These are phyloP conservation scores for Gymnoscopelus microlampas DNA, from an alignment of 2,797 vertebrate species.

Conservation along the genomic window DNA sequence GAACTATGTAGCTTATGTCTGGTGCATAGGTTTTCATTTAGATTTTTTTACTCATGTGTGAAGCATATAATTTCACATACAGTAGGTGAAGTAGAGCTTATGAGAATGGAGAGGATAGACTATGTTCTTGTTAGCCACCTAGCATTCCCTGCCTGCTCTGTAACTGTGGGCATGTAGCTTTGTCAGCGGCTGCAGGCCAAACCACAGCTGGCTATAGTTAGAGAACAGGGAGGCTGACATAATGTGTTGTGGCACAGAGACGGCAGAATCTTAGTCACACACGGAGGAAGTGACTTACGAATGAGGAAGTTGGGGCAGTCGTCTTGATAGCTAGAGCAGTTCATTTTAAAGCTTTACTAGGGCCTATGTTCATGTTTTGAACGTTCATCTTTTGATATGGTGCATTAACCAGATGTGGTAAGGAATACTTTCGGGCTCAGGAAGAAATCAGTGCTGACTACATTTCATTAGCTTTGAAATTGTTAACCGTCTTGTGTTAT, in stretches of 20 bases:
- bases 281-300: conserved; percentile 74
- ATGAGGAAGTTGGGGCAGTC: conserved; percentile 67
- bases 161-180: conserved; percentile 2
- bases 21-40: too few species aligned
- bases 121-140: not conserved
- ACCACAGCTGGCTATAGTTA: conserved; percentile 74
- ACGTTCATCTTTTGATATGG: conserved; percentile 1
- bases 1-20: too few species aligned
- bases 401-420: conserved; percentile 48
- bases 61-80: too few species aligned
- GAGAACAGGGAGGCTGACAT: conserved; percentile 8
- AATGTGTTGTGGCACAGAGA: conserved; percentile 27
- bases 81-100: too few species aligned
- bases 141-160: not conserved
- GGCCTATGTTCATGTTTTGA: conserved; percentile 2
- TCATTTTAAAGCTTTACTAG: conserved; percentile 27
- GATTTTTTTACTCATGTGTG: too few species aligned
- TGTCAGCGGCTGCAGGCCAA: conserved; percentile 18
- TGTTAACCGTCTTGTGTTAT: not conserved
- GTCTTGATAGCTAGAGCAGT: conserved; percentile 21
- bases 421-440: conserved; percentile 28
- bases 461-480: conserved; percentile 1
- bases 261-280: conserved; percentile 42
- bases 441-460: not conserved
- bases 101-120: too few species aligned